A percentile compares a stretch with the other conserved stretches of the same genome.
These are phyloP conservation scores for Ciconia stormi DNA, from an alignment of 2,113 vertebrate species.

Conservation along the genomic window DNA sequence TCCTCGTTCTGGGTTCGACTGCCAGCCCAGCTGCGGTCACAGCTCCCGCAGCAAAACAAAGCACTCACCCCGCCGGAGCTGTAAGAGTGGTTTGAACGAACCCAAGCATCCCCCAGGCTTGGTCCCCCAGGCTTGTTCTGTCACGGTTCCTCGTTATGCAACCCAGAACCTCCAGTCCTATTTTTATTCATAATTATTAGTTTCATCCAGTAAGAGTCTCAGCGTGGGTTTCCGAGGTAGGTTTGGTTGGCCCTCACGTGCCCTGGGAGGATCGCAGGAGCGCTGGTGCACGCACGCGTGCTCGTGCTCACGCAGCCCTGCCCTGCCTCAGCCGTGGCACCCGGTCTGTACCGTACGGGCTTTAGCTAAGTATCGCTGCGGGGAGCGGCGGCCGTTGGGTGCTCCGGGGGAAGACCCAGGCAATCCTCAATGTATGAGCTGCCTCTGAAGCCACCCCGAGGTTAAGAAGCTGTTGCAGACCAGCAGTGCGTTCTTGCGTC, in stretches of 20 bases:
- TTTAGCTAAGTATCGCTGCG: neutral
- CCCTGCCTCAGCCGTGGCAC: neutral
- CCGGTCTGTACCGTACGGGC: fast-evolving
- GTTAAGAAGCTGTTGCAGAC: neutral
- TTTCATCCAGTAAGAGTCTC: neutral
- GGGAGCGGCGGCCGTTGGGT: neutral
- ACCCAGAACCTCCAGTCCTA: neutral
- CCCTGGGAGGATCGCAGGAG: neutral
- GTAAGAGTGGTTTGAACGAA: fast-evolving
- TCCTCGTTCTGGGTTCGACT: neutral
- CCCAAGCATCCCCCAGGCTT: neutral
- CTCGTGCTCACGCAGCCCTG: neutral
- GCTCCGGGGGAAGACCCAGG: neutral
- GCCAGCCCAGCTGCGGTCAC: neutral
- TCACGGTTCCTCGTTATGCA: neutral
- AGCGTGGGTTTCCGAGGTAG: neutral
- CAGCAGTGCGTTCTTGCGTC: fast-evolving
- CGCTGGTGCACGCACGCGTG: neutral
- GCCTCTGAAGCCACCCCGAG: neutral
- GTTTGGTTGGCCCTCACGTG: neutral
- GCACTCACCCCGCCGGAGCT: fast-evolving
- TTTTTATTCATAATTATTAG: neutral
- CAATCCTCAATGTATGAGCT: neutral
- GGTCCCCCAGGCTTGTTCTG: neutral
- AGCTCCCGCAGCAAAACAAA: neutral